A percentile compares a stretch with the other conserved stretches of the same genome.
These are phyloP conservation scores for Gnathonemus echidnorhynchus DNA, from an alignment of 2,113 vertebrate genomes.

Conservation along the genomic window DNA sequence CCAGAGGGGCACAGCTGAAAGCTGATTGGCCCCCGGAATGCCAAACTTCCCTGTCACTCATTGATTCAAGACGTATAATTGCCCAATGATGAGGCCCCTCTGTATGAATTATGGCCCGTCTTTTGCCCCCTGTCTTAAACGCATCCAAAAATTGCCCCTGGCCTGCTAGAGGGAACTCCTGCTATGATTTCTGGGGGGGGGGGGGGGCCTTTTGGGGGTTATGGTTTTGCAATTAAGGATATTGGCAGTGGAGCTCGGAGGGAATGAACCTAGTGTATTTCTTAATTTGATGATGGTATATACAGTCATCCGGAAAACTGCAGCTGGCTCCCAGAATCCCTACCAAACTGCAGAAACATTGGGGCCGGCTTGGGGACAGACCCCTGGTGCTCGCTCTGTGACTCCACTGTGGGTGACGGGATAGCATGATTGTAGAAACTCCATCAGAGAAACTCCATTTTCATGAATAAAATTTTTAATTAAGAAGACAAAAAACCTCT, in stretches of 20 bases:
- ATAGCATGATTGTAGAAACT: background rate
- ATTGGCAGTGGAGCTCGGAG: background rate
- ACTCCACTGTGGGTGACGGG: background rate
- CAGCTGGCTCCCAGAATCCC: background rate
- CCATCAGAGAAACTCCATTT: background rate
- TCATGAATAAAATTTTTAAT: background rate
- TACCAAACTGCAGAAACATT: background rate
- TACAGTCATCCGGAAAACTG: background rate
- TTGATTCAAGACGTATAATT: background rate
- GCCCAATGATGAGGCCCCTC: background rate
- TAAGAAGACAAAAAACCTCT: background rate
- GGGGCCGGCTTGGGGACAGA: background rate
- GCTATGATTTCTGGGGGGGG: background rate
- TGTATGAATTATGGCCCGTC: background rate
- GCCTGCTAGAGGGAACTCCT: background rate
- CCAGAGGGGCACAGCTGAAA: background rate
- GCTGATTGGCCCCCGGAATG: background rate
- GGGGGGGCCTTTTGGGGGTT: background rate
- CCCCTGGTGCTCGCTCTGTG: background rate
- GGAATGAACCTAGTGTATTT: background rate
- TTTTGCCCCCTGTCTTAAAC: background rate
- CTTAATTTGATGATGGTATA: background rate
- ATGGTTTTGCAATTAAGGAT: background rate
- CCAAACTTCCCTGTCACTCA: background rate
- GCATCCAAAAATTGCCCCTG: background rate